These are phyloP conservation scores for Cheilosia soror DNA, from an alignment of 2,888 invertebrate genomes.

Conservation along the genomic window DNA sequence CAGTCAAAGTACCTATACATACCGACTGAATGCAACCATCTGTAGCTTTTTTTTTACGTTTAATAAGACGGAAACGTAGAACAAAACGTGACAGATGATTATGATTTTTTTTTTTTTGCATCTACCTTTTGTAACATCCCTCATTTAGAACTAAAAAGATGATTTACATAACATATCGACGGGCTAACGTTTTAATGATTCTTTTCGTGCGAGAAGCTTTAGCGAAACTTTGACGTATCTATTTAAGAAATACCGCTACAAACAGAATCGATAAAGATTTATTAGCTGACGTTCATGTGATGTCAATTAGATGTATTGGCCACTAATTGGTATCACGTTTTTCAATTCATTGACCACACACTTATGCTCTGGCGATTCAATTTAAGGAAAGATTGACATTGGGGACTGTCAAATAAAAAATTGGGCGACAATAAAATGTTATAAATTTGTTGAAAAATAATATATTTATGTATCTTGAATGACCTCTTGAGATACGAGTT, in stretches of 20 bases:
- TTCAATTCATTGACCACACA: not conserved
- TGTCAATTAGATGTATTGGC: not conserved
- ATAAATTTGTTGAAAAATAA: too few species aligned
- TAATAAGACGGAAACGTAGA: not conserved
- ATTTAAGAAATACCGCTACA: too few species aligned
- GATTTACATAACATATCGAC: constrained; percentile 7
- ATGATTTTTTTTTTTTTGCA: not conserved
- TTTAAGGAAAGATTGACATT: too few species aligned
- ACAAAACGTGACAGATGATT: constrained; percentile 6
- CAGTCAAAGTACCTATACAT: not conserved
- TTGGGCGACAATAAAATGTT: too few species aligned
- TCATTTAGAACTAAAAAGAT: not conserved
- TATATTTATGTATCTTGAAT: too few species aligned
- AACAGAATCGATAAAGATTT: not conserved
- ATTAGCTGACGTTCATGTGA: not conserved
- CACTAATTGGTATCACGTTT: not conserved
- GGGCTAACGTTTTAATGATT: too few species aligned
- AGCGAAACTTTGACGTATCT: too few species aligned
- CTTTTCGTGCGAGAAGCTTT: too few species aligned
- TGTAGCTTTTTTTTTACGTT: constrained; percentile 25
- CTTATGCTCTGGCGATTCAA: too few species aligned
- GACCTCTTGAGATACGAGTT: too few species aligned
- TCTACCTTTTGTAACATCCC: not conserved
- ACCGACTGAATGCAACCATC: constrained; percentile 30
- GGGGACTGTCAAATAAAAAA: too few species aligned